Conservation (phyloP, 2,888 invertebrate genomes). For the Notocelia uddmanniana region DNA sequence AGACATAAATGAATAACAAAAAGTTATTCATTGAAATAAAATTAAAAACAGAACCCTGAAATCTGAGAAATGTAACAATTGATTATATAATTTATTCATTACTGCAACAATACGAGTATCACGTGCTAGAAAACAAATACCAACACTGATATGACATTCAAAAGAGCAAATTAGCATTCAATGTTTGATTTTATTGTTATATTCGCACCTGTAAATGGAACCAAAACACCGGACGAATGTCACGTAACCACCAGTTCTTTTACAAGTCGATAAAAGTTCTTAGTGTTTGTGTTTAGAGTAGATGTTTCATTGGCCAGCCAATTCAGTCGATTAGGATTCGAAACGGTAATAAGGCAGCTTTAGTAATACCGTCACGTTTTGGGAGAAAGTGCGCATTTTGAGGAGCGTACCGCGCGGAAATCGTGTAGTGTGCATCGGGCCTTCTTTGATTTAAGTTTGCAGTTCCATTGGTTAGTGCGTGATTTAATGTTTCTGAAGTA, state of each 20-base stretch:
- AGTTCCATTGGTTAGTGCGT: slow-evolving; percentile 10
- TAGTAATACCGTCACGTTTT: slow-evolving; percentile 45
- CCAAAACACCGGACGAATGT: not conserved
- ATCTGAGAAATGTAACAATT: slow-evolving; percentile 14
- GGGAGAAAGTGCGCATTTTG: slow-evolving; percentile 41
- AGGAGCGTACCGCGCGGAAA: slow-evolving; percentile 29
- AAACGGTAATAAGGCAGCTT: slow-evolving; percentile 39
- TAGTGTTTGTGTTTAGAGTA: not conserved
- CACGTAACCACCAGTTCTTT: slow-evolving; percentile 15
- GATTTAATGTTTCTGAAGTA: not conserved
- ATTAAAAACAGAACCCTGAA: not conserved
- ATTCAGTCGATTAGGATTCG: slow-evolving; percentile 35
- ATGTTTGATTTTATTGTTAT: slow-evolving; percentile 42
- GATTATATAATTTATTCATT: slow-evolving; percentile 8
- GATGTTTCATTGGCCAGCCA: not conserved
- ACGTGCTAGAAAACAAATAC: slow-evolving; percentile 32
- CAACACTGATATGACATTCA: slow-evolving; percentile 37
- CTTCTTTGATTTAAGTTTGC: slow-evolving; percentile 31
- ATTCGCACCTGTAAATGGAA: slow-evolving; percentile 34
- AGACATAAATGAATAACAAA: not conserved
- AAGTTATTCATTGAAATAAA: not conserved
- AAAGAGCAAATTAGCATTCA: slow-evolving; percentile 34
- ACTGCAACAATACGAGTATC: not conserved
- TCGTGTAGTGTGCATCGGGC: slow-evolving; percentile 36
- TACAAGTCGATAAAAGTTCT: slow-evolving; percentile 7